Evolutionary conservation across 2,113 vertebrate species (phyloP).

Genomic region (Triplophysa siluroides): DNA sequence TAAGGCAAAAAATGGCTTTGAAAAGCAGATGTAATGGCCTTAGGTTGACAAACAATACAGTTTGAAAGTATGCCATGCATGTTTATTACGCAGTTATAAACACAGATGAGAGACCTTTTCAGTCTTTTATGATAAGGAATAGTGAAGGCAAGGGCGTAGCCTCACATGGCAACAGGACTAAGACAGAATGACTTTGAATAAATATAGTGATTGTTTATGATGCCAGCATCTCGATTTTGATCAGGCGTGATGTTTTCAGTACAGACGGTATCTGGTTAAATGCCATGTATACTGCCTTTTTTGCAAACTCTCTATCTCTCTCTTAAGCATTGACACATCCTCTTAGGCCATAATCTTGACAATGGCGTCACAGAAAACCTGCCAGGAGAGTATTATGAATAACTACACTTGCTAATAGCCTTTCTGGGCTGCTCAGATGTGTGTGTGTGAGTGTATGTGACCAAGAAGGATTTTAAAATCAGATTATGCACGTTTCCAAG

Average conservation of each 20-base stretch:
- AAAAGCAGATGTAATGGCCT: neutral
- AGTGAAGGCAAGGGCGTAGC: neutral
- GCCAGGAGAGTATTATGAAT: slow-evolving; percentile 38
- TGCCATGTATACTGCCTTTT: neutral
- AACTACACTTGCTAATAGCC: slow-evolving; percentile 22
- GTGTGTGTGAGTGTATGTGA: neutral
- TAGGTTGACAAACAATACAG: slow-evolving; percentile 9
- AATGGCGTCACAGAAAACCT: slow-evolving; percentile 32
- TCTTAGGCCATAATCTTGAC: slow-evolving; percentile 18
- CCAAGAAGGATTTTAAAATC: neutral
- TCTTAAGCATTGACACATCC: slow-evolving; percentile 17
- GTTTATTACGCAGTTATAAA: neutral
- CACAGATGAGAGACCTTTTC: neutral
- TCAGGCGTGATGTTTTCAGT: neutral
- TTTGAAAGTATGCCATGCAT: slow-evolving; percentile 1
- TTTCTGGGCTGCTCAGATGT: neutral
- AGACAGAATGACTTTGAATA: neutral
- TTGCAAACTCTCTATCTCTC: neutral
- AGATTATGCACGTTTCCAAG: neutral
- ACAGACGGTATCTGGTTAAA: too few species aligned
- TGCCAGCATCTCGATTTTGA: neutral
- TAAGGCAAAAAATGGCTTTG: neutral
- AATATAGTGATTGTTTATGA: slow-evolving; percentile 4
- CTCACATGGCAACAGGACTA: slow-evolving; percentile 1
- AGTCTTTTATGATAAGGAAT: neutral